These are phyloP conservation scores for Neogobius melanostomus DNA, from an alignment of 2,113 vertebrate species.

Conservation along the genomic window DNA sequence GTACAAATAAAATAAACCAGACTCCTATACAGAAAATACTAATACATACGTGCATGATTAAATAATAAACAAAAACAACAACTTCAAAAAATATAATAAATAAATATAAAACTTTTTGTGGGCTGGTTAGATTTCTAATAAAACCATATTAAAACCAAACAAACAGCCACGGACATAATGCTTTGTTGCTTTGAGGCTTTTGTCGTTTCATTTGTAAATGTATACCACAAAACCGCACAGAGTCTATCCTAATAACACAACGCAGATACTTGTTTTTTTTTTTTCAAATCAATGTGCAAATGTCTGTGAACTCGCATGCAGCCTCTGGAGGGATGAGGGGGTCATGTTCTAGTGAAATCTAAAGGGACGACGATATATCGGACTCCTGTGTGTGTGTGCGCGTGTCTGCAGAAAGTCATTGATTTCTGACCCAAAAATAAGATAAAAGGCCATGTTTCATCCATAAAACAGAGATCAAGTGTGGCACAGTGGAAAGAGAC, in stretches of 20 bases:
- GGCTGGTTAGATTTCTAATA: not conserved
- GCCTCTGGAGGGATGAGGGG: constrained; percentile 34
- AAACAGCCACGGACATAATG: not conserved
- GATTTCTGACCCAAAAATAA: constrained; percentile 71
- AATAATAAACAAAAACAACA: no score
- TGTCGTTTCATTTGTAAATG: constrained; percentile 35
- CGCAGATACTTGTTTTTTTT: constrained; percentile 55
- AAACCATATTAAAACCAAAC: not conserved
- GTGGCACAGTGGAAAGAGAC: constrained; percentile 31
- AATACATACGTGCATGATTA: no score
- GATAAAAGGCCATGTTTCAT: constrained; percentile 54
- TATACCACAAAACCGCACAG: constrained; percentile 56
- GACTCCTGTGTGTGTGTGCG: constrained; percentile 56
- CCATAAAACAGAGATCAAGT: constrained; percentile 69
- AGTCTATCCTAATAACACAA: constrained; percentile 46
- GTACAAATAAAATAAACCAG: no score
- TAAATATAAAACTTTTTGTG: no score
- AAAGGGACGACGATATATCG: constrained; percentile 66
- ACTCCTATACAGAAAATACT: no score
- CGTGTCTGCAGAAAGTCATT: constrained; percentile 60
- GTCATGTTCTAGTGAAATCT: constrained; percentile 65
- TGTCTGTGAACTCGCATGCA: constrained; percentile 41
- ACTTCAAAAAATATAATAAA: no score
- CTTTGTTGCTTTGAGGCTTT: not conserved
- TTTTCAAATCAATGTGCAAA: constrained; percentile 65